Evolutionary conservation across 2,797 vertebrate species (phyloP), one percentile per base, ranked within the genome.

Genomic region (Xiphorhynchus erythropygius): DNA sequence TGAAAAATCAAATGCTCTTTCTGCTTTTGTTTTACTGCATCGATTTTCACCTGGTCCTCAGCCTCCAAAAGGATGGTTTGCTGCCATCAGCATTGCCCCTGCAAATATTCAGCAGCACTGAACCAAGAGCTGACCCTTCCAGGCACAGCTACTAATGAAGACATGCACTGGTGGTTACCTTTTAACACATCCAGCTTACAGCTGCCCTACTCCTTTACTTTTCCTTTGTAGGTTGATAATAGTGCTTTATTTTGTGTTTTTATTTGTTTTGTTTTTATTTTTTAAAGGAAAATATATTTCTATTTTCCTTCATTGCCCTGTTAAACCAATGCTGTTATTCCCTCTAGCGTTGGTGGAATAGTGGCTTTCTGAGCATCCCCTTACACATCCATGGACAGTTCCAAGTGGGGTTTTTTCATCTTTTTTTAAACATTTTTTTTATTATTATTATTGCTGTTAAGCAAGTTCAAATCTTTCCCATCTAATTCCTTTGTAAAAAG

Each of bases 91-190:
- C 0, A 5, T 55, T 89, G 67, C 22, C 87, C 52, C 2, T 10
- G 67, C 6, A 8, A 73, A 87, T 76, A 67, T 24, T 77, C 32
- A 87, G 33, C 27, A 53, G 32, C 37, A 19, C 21, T 92, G 84
- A 93, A 49, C 50, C 28, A 18, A 25, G 42, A 55, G 18, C 11
- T 89, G 89, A 56, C 81, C 70, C 70, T 71, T 27, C 3, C 50
- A 82, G 63, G 33, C 67, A 33, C 78, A 83, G 78, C 49, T 85
- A 41, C 56, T 77, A n/a, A 93, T 71, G 81, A 89, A 87, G 84
- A 76, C 3, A 13, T 42, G 71, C 32, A 21, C 52, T 50, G 44
- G 32, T 70, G 52, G 65, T 83, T 73, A 17, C 71, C 39, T 87
- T 59, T 11, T 71, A 87, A 47, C 63, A 93, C 12, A 68, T 91